Evolutionary conservation across 2,797 vertebrate genomes (phyloP), one percentile per base, ranked within the genome.

Genomic region (Chloroceryle inda): DNA sequence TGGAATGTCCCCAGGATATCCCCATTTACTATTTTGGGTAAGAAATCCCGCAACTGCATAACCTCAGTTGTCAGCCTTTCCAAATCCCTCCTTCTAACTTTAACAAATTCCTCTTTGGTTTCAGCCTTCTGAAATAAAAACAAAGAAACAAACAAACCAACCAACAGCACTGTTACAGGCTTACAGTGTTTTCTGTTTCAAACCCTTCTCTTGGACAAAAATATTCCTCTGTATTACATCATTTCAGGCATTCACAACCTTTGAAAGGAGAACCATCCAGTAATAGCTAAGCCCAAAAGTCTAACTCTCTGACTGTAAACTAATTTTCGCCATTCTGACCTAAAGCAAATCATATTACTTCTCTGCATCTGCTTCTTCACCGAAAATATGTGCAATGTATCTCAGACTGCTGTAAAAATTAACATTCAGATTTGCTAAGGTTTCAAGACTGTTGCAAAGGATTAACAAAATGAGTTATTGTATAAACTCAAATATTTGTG

Each of bases 41-140:
- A 96, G 96, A 99, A 99, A 90, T 99, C 99, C 63, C 98, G 97
- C 62, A 99, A 97, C 76, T 99, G 99, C 99, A 99, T 99, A 77
- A 99, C 99, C 96, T 99, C 99, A 2, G 99, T 99, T 15, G 98
- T 99, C 87, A 99, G 92, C 68, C 98, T 99, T 63, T 99, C 99
- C 80, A 99, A 94, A 91, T 99, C 99, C 89, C 97, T 98, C 96
- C 98, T 99, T 80, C 96, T 98, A 62, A 99, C 98, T 94, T 92
- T 96, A 45, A 99, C 98, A 45, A 99, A 99, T 40, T 98, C 98
- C 55, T 98, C 98, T 56, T 97, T 95, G 24, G 91, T 63, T 12
- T 94, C 97, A 74, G 50, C 13, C 62, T 92, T 97, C 98, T 98
- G 90, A 85, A 98, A 97, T 31, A 88, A 72, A 85, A 15, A 61